Conservation (phyloP, 2,888 invertebrate species). For the Gasteruption jaculator region DNA sequence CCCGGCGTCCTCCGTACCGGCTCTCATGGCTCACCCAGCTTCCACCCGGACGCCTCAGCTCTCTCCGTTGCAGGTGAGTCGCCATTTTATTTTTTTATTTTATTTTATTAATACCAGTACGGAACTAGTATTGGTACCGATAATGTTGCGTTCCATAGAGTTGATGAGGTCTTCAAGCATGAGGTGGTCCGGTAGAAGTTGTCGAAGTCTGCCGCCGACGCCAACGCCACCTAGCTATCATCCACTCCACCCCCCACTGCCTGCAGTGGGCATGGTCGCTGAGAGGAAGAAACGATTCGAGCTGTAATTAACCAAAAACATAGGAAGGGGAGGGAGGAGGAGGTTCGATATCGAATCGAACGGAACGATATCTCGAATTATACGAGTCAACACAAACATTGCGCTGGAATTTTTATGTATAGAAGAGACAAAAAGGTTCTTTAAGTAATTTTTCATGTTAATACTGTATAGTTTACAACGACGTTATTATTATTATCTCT, state of each 20-base stretch:
- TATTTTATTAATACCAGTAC: slow-evolving; percentile 5
- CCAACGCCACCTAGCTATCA: slow-evolving; percentile 40
- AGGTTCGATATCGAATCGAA: too few species aligned
- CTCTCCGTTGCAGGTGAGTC: slow-evolving; percentile 64
- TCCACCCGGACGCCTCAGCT: slow-evolving; percentile 64
- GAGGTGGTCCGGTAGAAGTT: slow-evolving; percentile 47
- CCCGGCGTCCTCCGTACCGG: slow-evolving; percentile 37
- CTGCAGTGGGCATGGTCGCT: slow-evolving; percentile 69
- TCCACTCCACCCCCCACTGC: slow-evolving; percentile 47
- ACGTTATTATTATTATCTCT: slow-evolving; percentile 24
- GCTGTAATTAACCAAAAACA: too few species aligned
- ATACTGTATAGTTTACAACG: slow-evolving; percentile 48
- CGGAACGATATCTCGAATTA: too few species aligned
- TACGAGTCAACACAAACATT: too few species aligned
- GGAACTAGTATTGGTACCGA: slow-evolving; percentile 10
- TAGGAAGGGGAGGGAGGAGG: too few species aligned
- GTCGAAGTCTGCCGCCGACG: slow-evolving; percentile 51
- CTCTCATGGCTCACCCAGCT: slow-evolving; percentile 43
- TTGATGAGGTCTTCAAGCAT: slow-evolving; percentile 56
- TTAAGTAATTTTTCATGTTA: slow-evolving; percentile 43
- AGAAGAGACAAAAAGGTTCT: slow-evolving; percentile 12
- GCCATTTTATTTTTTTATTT: slow-evolving; percentile 15
- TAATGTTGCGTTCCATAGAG: slow-evolving; percentile 49
- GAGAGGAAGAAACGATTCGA: slow-evolving; percentile 70
- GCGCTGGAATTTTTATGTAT: too few species aligned